These are phyloP conservation scores for Coracias cyanogaster DNA, from an alignment of 2,797 vertebrate genomes.

Conservation along the genomic window DNA sequence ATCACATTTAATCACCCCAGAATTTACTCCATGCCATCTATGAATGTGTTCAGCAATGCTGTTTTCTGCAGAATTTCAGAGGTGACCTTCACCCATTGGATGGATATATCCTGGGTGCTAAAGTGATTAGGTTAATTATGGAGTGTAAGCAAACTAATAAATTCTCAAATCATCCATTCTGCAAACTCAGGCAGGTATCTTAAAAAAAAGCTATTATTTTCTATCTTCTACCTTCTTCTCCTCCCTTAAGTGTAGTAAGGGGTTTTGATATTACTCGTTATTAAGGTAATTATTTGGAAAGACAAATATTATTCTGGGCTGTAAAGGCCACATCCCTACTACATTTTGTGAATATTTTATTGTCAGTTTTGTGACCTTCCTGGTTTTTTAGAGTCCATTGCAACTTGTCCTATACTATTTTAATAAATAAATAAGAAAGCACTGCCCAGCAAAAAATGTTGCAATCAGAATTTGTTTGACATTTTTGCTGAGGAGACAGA, in stretches of 20 bases:
- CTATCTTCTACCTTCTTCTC: background rate
- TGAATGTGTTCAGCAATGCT: background rate
- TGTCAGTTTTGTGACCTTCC: background rate
- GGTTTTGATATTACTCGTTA: constrained; percentile 28
- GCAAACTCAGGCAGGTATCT: background rate
- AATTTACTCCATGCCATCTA: background rate
- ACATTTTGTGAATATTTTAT: background rate
- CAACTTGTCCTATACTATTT: background rate
- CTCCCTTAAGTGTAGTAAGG: background rate
- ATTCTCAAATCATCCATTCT: background rate
- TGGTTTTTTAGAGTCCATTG: background rate
- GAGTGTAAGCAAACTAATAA: background rate
- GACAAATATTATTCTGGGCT: constrained; percentile 10
- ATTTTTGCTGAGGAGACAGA: constrained; percentile 56
- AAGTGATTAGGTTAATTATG: background rate
- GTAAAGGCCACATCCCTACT: background rate
- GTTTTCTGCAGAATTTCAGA: background rate
- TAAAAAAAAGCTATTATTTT: background rate
- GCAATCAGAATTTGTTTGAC: constrained; percentile 9
- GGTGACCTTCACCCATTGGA: background rate
- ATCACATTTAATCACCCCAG: background rate
- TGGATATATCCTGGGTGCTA: background rate
- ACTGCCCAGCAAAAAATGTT: background rate
- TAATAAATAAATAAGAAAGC: constrained; percentile 6
- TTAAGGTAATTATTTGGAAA: constrained; percentile 60